Evolutionary conservation across 2,888 invertebrate species (phyloP), one percentile per base, ranked within the genome.

Genomic region (Machimus rusticus): DNA sequence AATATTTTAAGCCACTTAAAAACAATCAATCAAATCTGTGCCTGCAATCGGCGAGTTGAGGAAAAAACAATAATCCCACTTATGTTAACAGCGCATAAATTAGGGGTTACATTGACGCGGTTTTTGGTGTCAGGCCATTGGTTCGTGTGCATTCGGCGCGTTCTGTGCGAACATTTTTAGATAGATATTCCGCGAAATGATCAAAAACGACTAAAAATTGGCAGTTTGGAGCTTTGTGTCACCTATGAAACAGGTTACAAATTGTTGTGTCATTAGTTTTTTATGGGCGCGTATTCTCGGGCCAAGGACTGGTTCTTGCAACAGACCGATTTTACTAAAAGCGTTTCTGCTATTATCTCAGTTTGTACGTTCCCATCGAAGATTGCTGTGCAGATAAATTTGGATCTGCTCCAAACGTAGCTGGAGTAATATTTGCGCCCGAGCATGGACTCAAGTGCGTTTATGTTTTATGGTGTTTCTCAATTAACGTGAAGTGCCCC

Each of bases 221-320:
- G 19, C 76, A 37, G 37, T 76, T 66, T 76, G n/a, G 37, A 34
- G 76, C 19, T 37, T 37, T 78, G 23, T 78, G 78, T 51, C 79
- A 51, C n/a, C 79, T 79, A 51, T 51, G 28, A 57, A 82, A 82
- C 82, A 37, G 82, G 82, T 82, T 82, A 66, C n/a, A 82, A 82
- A 57, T 82, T 57, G 31, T 82, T 82, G 82, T 37, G 82, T 66
- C 82, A 82, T 82, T 82, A 31, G 34, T 34, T 82, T 57, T 82
- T 82, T 82, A 57, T 66, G 39, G 39, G 4, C 34, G 37, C 82
- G 57, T 23, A 66, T 82, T 82, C 82, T 82, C 57, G 16, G 66
- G 23, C 79, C 51, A 46, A 66, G 37, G 57, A 82, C 82, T 57
- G 37, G 82, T 57, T 82, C 82, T 82, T 82, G 66, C 57, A 82